phyloP scores from a whole-genome alignment of 37 sponge, comb jelly and placozoan species.

The Aplysina aerophoba region DNA sequence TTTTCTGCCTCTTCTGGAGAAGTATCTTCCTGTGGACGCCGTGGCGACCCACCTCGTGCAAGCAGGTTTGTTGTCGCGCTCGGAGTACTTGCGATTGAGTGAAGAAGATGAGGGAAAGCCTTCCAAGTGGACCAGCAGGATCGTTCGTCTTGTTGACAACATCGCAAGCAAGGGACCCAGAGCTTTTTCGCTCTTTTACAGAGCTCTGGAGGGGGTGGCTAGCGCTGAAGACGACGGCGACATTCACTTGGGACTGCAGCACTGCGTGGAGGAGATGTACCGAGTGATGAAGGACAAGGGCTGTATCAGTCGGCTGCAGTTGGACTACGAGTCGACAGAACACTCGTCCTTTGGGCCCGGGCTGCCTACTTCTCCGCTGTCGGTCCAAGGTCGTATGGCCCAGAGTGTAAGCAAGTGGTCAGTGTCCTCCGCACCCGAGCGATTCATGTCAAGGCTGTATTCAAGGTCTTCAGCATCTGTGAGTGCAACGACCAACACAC shows the following conservation, averaged over 20 bases:
- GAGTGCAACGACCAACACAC: too few species aligned
- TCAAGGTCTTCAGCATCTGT: too few species aligned
- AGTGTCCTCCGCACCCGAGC: too few species aligned
- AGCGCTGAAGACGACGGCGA: neutral
- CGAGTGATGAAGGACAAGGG: neutral
- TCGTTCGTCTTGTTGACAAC: neutral
- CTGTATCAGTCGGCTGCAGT: too few species aligned
- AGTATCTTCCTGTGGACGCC: slow-evolving; percentile 5
- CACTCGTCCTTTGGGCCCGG: too few species aligned
- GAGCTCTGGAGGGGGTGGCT: neutral
- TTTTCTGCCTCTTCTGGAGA: slow-evolving; percentile 19
- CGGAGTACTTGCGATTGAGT: neutral
- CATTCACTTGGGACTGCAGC: neutral
- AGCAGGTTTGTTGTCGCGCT: neutral
- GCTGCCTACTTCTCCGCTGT: too few species aligned
- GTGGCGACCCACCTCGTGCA: neutral
- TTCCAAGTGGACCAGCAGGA: neutral
- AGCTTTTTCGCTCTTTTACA: neutral
- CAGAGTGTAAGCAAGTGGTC: too few species aligned
- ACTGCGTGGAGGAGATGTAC: neutral
- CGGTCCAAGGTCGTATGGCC: too few species aligned
- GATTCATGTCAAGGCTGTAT: too few species aligned
- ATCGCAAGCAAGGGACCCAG: neutral
- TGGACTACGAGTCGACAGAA: too few species aligned
- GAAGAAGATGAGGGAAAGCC: neutral